Conservation (phyloP, 2,888 invertebrate genomes). For the Caenorhabditis zanzibari region DNA sequence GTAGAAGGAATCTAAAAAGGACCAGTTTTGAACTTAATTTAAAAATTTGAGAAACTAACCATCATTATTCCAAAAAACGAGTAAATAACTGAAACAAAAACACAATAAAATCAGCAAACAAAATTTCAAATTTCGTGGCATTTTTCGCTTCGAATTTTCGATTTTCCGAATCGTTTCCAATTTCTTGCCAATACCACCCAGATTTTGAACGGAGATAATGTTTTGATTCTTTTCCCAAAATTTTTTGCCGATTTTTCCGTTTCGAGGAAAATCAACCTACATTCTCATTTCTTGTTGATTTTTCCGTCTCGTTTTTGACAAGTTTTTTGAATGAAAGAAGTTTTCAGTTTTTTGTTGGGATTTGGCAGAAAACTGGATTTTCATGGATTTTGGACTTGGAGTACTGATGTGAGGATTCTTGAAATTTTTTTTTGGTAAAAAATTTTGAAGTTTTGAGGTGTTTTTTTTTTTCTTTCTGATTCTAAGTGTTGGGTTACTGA, state of each 20-base stretch:
- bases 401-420: not conserved
- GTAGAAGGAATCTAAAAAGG: not conserved
- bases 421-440: not conserved
- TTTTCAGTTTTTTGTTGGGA: not conserved
- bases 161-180: not conserved
- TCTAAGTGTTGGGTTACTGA: not conserved
- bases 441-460: not conserved
- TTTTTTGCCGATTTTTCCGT: no score
- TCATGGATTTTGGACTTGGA: not conserved
- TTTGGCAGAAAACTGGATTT: not conserved
- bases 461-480: no score
- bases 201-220: no score
- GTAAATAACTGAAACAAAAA: not conserved
- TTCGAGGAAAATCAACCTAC: no score
- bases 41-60: not conserved
- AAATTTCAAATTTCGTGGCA: not conserved
- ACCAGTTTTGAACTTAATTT: not conserved
- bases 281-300: not conserved
- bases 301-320: not conserved
- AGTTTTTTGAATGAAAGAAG: not conserved
- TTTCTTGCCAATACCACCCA: no score
- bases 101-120: conserved; percentile 11
- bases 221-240: no score
- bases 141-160: not conserved
- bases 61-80: not conserved